These are phyloP conservation scores for Diplolepis rosae DNA, from an alignment of 2,888 invertebrate species.

Conservation along the genomic window DNA sequence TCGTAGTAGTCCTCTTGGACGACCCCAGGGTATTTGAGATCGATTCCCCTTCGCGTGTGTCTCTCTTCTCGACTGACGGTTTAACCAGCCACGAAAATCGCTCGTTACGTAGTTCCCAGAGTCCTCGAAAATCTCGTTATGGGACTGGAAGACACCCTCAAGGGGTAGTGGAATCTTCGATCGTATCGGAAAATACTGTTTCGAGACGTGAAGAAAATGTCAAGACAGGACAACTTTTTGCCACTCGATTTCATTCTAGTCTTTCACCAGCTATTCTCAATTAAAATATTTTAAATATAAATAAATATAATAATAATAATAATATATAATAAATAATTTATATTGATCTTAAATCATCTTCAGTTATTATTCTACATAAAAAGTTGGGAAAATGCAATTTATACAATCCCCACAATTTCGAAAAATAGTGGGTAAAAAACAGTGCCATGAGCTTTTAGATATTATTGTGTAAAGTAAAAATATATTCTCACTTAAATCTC, in stretches of 20 bases:
- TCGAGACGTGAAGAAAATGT: background rate
- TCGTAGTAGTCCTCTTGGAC: background rate
- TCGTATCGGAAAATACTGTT: background rate
- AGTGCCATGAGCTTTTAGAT: no score
- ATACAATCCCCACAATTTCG: no score
- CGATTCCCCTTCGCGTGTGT: background rate
- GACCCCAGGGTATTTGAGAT: background rate
- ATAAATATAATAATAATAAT: no score
- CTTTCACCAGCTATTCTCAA: background rate
- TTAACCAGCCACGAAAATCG: slow-evolving; percentile 2
- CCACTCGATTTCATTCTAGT: background rate
- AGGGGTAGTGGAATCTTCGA: background rate
- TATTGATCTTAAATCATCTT: no score
- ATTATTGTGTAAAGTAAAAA: no score
- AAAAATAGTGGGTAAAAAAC: no score
- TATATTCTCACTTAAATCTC: no score
- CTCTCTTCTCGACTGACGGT: background rate
- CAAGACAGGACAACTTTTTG: background rate
- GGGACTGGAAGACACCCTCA: background rate
- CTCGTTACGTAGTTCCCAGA: slow-evolving; percentile 5
- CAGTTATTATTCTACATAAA: no score
- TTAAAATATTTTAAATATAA: no score
- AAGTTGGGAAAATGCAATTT: no score
- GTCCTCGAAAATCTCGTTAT: slow-evolving; percentile 1
- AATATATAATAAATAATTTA: no score